Evolutionary conservation across 2,113 vertebrate species (phyloP).

Genomic region (Oreochromis niloticus): DNA sequence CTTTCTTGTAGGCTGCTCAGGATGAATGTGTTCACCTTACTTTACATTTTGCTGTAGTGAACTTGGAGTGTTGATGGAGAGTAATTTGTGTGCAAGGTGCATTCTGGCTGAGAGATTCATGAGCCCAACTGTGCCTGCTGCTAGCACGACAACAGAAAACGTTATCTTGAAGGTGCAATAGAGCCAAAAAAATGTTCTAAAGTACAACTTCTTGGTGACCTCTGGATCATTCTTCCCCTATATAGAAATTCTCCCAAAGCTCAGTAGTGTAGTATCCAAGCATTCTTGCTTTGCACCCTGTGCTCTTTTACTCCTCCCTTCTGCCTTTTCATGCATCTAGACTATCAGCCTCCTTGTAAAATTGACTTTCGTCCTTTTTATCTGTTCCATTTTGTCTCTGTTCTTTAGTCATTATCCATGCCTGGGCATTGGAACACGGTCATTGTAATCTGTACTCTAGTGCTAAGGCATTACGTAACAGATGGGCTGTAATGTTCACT

Average conservation of each 20-base stretch:
- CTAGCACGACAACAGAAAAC: background rate
- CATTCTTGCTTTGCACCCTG: background rate
- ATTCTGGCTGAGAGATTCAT: constrained; percentile 22
- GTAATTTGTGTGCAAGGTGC: constrained; percentile 17
- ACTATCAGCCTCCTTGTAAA: constrained; percentile 7
- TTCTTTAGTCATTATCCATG: constrained; percentile 51
- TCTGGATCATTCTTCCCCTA: constrained; percentile 19
- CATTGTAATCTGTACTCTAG: constrained; percentile 47
- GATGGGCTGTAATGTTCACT: constrained; percentile 55
- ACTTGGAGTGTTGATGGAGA: background rate
- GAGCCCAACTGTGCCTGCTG: constrained; percentile 10
- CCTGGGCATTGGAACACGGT: constrained; percentile 33
- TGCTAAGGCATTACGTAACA: constrained; percentile 39
- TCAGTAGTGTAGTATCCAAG: background rate
- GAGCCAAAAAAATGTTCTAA: constrained; percentile 1
- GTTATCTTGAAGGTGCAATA: background rate
- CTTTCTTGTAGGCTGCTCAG: background rate
- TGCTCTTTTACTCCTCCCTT: background rate
- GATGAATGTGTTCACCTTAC: background rate
- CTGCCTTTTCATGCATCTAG: background rate
- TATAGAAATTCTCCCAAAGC: background rate
- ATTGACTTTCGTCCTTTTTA: constrained; percentile 44
- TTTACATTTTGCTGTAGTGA: background rate
- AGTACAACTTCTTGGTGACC: constrained; percentile 29
- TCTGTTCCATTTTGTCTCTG: constrained; percentile 36